Evolutionary conservation across 1,140 invertebrate genomes (phyloP), one percentile per base, ranked within the genome.

Genomic region (Ips typographus): DNA sequence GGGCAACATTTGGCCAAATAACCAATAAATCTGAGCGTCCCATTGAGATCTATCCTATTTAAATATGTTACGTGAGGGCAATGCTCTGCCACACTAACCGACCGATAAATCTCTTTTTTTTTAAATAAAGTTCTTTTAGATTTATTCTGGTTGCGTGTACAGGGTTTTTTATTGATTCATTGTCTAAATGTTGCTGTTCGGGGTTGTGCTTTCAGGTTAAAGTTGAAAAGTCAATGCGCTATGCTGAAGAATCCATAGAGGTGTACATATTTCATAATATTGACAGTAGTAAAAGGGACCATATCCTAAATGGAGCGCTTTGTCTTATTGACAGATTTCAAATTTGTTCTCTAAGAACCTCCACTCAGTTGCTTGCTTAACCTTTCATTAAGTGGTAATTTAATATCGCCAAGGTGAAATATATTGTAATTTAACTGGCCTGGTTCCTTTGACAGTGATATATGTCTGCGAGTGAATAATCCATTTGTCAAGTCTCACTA

Each of bases 41-140:
- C 8, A 55, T 55, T 59, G 39, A 59, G 39, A 42, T 59, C 41
- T 59, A 59, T 42, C 37, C 40, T 2, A 59, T 59, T 59, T 59
- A 42, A 59, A 40, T 59, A 59, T 59, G 40, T 59, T 59, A 59
- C 57, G 53, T 56, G 53, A 56, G 53, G 53, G 53, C 53, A 56
- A 56, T 22, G 44, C 44, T 8, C 44, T 22, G 22, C 44, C 44
- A 49, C 22, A 49, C 44, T 49, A 49, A 49, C 44, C 3, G 44
- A 22, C 7, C 7, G 7, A 49, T 49, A 49, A 49, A 49, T 49
- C 44, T 49, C 44, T 49, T 49, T 22, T 22, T 22, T 22, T 49
- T 49, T 8, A 49, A 49, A 8, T 8, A 49, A 49, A 49, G 1
- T 22, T 22, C 44, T 49, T 49, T 49, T 22, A 49, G 44, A 49